Conservation (phyloP, 2,797 vertebrate genomes). For the Ibycter americanus region DNA sequence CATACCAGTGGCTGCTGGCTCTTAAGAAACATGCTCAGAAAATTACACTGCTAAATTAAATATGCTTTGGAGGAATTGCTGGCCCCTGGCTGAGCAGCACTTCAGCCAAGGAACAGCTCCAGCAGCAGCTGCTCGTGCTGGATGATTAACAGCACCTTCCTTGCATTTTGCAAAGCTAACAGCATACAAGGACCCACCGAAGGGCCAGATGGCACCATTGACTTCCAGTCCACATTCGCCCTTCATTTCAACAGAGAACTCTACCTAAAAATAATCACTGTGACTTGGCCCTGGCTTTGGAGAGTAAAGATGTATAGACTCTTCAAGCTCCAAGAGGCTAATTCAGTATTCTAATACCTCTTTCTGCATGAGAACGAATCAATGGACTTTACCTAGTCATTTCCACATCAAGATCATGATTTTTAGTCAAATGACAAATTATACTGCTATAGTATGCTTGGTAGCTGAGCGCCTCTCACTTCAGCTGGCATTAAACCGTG, state of each 20-base stretch:
- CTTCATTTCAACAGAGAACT: not conserved
- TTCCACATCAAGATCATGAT: not conserved
- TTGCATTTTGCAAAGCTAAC: not conserved
- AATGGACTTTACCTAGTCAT: not conserved
- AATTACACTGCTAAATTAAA: not conserved
- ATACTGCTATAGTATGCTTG: not conserved
- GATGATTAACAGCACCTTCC: not conserved
- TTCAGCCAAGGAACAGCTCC: conserved; percentile 1
- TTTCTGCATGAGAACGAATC: not conserved
- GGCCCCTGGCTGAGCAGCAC: not conserved
- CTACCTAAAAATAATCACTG: not conserved
- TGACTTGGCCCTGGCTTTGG: not conserved
- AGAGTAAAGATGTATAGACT: not conserved
- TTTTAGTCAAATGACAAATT: not conserved
- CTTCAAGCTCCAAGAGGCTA: not conserved
- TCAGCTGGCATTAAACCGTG: not conserved
- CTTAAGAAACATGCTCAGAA: not conserved
- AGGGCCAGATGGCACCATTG: not conserved
- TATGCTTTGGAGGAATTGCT: not conserved
- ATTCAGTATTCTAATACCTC: not conserved
- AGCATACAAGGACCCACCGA: not conserved
- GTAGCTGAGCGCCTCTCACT: not conserved
- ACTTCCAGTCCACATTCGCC: not conserved
- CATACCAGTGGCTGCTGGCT: not conserved
- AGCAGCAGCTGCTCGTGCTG: not conserved